These are phyloP conservation scores for Aphelinus atriplicis DNA, from an alignment of 1,140 invertebrate genomes.

Conservation along the genomic window DNA sequence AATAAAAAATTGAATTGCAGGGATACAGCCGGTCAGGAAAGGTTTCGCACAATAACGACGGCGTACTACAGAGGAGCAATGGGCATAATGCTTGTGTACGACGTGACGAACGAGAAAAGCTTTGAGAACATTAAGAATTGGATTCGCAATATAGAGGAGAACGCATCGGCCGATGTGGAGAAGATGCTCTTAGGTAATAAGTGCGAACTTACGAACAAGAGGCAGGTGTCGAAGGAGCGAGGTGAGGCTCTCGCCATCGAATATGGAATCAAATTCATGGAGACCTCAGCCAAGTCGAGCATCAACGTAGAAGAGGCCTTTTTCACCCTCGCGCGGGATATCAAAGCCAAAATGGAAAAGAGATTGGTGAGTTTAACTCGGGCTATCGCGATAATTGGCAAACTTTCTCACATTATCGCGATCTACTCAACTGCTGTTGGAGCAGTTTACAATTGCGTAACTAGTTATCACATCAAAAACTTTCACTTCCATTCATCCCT, in stretches of 20 bases:
- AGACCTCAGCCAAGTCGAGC: conserved; percentile 91
- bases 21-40: conserved; percentile 96
- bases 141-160: conserved; percentile 98
- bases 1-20: conserved; percentile 62
- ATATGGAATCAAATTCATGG: conserved; percentile 94
- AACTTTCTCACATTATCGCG: too few species aligned
- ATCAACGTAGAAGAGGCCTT: conserved; percentile 93
- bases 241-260: conserved; percentile 82
- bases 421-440: too few species aligned
- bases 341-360: conserved; percentile 95
- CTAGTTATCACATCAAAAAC: too few species aligned
- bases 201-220: conserved; percentile 90
- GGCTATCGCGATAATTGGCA: too few species aligned
- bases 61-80: conserved; percentile 98
- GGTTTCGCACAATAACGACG: conserved; percentile 98
- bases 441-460: too few species aligned
- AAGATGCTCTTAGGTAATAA: conserved; percentile 97
- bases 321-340: conserved; percentile 91
- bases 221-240: conserved; percentile 82
- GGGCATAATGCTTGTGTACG: conserved; percentile 99
- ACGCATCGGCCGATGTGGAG: conserved; percentile 92
- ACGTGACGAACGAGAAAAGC: conserved; percentile 97
- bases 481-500: too few species aligned
- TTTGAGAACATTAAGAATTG: conserved; percentile 99
- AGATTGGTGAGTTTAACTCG: conserved; percentile 79